Conservation (phyloP, 2,113 vertebrate genomes). For the Furnarius figulus region DNA sequence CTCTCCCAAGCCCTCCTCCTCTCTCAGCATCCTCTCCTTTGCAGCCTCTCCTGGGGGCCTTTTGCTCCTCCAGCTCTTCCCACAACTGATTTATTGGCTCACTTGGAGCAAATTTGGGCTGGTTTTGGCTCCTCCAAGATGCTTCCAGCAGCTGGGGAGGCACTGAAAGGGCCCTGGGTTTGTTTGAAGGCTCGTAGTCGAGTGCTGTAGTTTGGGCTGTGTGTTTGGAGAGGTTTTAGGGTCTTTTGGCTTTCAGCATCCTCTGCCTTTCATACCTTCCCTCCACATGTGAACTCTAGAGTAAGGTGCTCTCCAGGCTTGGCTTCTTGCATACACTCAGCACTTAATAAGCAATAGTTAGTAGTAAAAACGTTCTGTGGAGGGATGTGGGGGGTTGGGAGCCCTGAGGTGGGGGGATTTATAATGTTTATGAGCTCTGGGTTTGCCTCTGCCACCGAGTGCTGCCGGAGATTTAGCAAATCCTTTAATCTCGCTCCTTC, state of each 20-base stretch:
- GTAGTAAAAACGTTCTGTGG: neutral
- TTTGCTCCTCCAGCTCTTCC: neutral
- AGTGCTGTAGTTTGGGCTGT: neutral
- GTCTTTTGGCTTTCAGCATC: neutral
- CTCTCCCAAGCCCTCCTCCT: neutral
- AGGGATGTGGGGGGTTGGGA: neutral
- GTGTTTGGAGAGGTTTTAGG: neutral
- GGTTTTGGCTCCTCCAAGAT: neutral
- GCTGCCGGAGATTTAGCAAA: slow-evolving; percentile 47
- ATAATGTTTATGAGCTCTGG: slow-evolving; percentile 14
- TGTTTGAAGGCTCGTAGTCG: neutral
- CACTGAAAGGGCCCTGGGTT: neutral
- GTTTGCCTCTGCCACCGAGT: slow-evolving; percentile 36
- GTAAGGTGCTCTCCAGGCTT: neutral
- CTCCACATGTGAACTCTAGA: neutral
- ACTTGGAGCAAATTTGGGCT: neutral
- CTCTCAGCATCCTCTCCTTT: neutral
- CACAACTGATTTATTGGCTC: slow-evolving; percentile 27
- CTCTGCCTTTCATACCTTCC: neutral
- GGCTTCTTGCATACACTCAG: neutral
- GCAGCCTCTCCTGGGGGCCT: slow-evolving; percentile 10
- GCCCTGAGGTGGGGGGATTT: slow-evolving; percentile 30
- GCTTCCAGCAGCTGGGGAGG: neutral
- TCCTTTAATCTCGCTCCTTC: slow-evolving; percentile 67
- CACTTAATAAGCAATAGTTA: neutral